These are phyloP conservation scores for Sebastiscus tertius DNA, from an alignment of 2,797 vertebrate genomes.

Conservation along the genomic window DNA sequence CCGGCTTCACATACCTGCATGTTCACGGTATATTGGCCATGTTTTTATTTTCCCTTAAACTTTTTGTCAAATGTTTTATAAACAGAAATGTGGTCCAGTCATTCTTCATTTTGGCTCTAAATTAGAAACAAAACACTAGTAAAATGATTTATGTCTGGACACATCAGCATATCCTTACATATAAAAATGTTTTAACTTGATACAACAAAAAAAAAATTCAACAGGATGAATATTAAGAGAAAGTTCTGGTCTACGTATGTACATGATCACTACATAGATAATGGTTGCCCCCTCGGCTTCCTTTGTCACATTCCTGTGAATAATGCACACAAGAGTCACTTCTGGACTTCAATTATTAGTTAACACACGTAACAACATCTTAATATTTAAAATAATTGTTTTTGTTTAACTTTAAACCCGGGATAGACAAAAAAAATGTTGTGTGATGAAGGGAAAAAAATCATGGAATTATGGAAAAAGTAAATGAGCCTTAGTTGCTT, in stretches of 20 bases:
- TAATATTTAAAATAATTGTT: background rate
- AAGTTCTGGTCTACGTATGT: constrained; percentile 69
- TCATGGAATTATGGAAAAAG: background rate
- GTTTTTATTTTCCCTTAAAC: constrained; percentile 77
- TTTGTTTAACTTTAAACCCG: background rate
- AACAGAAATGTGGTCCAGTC: constrained; percentile 76
- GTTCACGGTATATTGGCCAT: constrained; percentile 83
- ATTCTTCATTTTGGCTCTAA: constrained; percentile 50
- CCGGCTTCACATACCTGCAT: constrained; percentile 82
- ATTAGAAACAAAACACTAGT: constrained; percentile 89
- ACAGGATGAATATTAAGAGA: constrained; percentile 73
- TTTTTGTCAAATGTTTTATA: constrained; percentile 61
- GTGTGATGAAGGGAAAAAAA: background rate
- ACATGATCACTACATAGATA: constrained; percentile 87
- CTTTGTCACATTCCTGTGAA: constrained; percentile 51
- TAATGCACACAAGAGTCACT: background rate
- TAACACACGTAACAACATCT: background rate
- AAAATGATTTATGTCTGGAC: constrained; percentile 84
- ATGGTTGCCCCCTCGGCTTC: constrained; percentile 93
- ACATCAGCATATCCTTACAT: constrained; percentile 79
- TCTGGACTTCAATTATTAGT: background rate
- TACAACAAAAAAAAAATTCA: constrained; percentile 57
- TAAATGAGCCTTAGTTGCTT: background rate
- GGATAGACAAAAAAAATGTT: background rate
- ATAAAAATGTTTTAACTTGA: constrained; percentile 63